phyloP scores from a whole-genome alignment of 2,888 invertebrate species.

The Tetramorium bicarinatum region DNA sequence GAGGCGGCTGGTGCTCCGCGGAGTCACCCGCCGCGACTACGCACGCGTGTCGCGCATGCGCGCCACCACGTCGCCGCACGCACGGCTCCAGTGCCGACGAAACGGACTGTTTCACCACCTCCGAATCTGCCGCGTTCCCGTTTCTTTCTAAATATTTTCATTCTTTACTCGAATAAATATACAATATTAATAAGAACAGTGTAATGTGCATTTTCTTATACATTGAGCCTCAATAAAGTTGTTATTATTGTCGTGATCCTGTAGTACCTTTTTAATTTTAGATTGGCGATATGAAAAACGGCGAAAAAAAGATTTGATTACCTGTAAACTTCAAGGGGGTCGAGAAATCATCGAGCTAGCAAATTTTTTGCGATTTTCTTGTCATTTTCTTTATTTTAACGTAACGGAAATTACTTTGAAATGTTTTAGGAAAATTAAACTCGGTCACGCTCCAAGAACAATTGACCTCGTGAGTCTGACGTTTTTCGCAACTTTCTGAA shows the following conservation, averaged over 20 bases:
- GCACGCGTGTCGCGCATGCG: slow-evolving; percentile 68
- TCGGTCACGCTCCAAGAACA: background rate
- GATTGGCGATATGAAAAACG: background rate
- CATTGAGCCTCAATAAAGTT: background rate
- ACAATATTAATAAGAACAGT: too few relatives aligned
- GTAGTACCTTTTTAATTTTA: background rate
- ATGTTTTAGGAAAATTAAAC: background rate
- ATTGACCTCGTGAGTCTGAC: background rate
- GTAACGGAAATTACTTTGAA: background rate
- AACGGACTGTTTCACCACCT: background rate
- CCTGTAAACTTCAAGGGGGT: background rate
- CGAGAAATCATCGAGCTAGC: background rate
- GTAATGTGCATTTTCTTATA: background rate
- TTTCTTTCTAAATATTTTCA: background rate
- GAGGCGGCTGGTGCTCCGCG: slow-evolving; percentile 61
- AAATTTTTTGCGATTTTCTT: background rate
- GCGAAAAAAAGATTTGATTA: background rate
- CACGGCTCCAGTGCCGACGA: background rate
- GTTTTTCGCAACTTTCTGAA: background rate
- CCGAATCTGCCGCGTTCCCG: background rate
- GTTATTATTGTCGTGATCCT: background rate
- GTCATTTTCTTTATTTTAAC: background rate
- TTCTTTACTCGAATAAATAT: background rate
- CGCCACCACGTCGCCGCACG: background rate
- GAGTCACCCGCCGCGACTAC: background rate